Evolutionary conservation across 2,888 invertebrate genomes (phyloP).

Genomic region (Oscheius sp.): DNA sequence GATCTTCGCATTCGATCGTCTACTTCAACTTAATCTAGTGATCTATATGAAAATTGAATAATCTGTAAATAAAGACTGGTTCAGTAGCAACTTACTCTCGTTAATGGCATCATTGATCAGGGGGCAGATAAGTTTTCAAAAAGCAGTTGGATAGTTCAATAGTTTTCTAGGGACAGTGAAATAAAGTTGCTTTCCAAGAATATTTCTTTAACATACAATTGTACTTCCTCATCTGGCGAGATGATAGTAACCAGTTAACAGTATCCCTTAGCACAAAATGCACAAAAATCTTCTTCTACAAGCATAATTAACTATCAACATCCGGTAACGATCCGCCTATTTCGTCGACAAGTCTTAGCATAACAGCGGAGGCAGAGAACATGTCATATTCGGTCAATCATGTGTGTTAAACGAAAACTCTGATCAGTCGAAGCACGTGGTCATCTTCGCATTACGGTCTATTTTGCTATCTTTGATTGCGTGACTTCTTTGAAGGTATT

Average conservation of each 20-base stretch:
- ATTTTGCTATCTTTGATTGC: not conserved
- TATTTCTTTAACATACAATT: too few relatives aligned
- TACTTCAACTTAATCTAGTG: not conserved
- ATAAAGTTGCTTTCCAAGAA: too few relatives aligned
- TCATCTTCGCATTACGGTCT: not conserved
- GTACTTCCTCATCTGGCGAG: too few relatives aligned
- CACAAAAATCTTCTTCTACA: too few relatives aligned
- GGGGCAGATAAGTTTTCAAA: too few relatives aligned
- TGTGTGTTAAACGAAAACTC: slow-evolving; percentile 17
- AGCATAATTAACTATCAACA: too few relatives aligned
- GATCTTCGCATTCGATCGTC: slow-evolving; percentile 11
- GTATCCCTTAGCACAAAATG: too few relatives aligned
- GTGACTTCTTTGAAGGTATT: slow-evolving; percentile 5
- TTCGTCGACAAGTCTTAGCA: slow-evolving; percentile 26
- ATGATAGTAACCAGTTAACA: too few relatives aligned
- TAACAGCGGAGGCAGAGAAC: slow-evolving; percentile 21
- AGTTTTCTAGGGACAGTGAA: too few relatives aligned
- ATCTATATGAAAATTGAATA: not conserved
- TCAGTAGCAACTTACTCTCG: not conserved
- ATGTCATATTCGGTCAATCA: slow-evolving; percentile 25
- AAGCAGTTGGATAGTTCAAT: too few relatives aligned
- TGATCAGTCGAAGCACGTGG: slow-evolving; percentile 9
- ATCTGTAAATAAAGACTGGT: not conserved
- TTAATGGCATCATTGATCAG: too few relatives aligned
- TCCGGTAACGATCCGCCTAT: slow-evolving; percentile 26